These are phyloP conservation scores for Acronicta alni DNA, from an alignment of 2,888 invertebrate genomes.

Conservation along the genomic window DNA sequence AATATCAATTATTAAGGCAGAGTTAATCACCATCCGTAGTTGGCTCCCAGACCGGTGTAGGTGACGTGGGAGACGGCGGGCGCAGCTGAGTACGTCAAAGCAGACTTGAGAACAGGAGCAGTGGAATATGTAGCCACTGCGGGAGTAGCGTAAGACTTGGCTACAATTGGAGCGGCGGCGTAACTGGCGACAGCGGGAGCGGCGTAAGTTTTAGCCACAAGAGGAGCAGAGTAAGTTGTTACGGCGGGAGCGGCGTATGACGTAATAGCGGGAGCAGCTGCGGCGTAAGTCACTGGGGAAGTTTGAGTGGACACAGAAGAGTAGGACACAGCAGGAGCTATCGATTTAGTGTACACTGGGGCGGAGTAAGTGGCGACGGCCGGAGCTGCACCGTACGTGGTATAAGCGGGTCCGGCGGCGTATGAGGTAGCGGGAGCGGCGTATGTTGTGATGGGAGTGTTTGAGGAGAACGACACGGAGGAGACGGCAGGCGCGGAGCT, in stretches of 20 bases:
- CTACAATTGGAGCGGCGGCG: constrained; percentile 76
- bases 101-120: constrained; percentile 73
- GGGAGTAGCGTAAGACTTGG: constrained; percentile 63
- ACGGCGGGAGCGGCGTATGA: constrained; percentile 62
- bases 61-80: constrained; percentile 90
- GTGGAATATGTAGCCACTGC: constrained; percentile 69
- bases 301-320: constrained; percentile 65
- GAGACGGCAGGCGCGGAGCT: constrained; percentile 73
- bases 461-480: constrained; percentile 39
- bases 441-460: constrained; percentile 6
- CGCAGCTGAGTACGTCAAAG: constrained; percentile 87
- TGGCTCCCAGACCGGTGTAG: constrained; percentile 89
- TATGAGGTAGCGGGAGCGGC: constrained; percentile 67
- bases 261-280: constrained; percentile 70
- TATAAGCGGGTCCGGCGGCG: constrained; percentile 55
- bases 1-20: constrained; percentile 42
- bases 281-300: constrained; percentile 63
- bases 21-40: constrained; percentile 80
- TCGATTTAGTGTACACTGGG: constrained; percentile 63
- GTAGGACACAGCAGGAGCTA: constrained; percentile 53
- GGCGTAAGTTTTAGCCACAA: constrained; percentile 55
- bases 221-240: neutral
- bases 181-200: constrained; percentile 71
- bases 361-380: constrained; percentile 71
- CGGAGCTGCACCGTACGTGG: constrained; percentile 78